These are phyloP conservation scores for Taeniopygia guttata DNA, from an alignment of 2,797 vertebrate species.

Conservation along the genomic window DNA sequence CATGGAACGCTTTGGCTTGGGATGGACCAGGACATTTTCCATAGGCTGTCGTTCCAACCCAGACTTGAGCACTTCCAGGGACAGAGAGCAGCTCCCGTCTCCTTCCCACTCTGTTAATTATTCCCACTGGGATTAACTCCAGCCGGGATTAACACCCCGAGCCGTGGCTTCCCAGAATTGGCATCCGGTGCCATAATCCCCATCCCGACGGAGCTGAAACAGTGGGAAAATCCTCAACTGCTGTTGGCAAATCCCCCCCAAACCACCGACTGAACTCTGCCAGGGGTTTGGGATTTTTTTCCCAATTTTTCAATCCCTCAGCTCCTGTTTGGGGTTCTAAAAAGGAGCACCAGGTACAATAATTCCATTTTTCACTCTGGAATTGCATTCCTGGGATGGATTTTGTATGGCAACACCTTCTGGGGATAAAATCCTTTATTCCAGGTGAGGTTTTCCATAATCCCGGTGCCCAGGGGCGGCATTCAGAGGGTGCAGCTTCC, in stretches of 20 bases:
- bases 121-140: neutral
- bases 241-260: neutral
- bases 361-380: neutral
- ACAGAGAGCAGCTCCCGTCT: neutral
- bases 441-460: neutral
- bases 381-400: fast-evolving
- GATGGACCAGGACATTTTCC: neutral
- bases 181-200: neutral
- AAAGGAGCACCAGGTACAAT: fast-evolving
- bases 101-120: neutral
- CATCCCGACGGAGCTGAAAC: fast-evolving
- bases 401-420: fast-evolving
- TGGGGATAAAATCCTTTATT: neutral
- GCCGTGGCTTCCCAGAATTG: neutral
- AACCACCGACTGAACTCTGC: fast-evolving
- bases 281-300: fast-evolving
- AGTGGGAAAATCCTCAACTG: fast-evolving
- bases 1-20: neutral
- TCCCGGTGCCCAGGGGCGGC: fast-evolving
- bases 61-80: neutral
- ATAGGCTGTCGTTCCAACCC: fast-evolving
- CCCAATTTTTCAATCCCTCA: neutral
- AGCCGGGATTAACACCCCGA: neutral
- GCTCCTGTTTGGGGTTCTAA: fast-evolving
- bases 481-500: neutral